A percentile compares a stretch with the other conserved stretches of the same genome.
Conservation (phyloP, 2,113 vertebrate species). For the Edolisoma coerulescens region DNA sequence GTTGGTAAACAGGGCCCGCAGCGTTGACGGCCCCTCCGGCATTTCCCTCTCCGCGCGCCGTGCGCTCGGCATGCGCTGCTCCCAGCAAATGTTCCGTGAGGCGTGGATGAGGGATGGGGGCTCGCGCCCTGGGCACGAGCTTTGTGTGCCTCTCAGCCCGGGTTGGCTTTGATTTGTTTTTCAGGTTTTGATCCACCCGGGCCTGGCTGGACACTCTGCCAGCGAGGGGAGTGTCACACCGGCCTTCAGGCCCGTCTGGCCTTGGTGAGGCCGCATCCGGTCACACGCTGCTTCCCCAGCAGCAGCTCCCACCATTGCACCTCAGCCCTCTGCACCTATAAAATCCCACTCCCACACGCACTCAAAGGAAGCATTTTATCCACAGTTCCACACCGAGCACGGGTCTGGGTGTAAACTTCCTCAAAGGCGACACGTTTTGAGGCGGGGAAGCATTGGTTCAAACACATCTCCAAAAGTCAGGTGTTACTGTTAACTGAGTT, state of each 20-base stretch:
- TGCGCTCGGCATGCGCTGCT: background rate
- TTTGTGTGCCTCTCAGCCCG: background rate
- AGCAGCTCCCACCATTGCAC: background rate
- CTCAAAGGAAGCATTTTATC: background rate
- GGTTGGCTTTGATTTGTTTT: background rate
- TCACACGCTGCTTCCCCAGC: rapidly evolving
- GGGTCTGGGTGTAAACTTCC: background rate
- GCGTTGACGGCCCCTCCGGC: background rate
- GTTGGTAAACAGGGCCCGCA: slow-evolving; percentile 3
- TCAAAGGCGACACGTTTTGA: background rate
- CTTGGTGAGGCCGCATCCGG: background rate
- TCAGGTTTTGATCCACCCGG: background rate
- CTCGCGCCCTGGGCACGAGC: rapidly evolving
- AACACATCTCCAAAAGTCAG: background rate
- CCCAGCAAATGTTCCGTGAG: background rate
- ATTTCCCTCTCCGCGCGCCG: background rate
- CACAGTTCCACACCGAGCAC: rapidly evolving
- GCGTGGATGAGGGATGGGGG: background rate
- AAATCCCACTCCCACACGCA: background rate
- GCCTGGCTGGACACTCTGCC: background rate
- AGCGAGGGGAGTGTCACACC: rapidly evolving
- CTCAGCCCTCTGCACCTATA: background rate
- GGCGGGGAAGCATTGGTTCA: background rate
- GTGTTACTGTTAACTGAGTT: background rate
- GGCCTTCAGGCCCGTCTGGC: background rate